Evolutionary conservation across 2,113 vertebrate species (phyloP).

Genomic region (Tamias sibiricus): DNA sequence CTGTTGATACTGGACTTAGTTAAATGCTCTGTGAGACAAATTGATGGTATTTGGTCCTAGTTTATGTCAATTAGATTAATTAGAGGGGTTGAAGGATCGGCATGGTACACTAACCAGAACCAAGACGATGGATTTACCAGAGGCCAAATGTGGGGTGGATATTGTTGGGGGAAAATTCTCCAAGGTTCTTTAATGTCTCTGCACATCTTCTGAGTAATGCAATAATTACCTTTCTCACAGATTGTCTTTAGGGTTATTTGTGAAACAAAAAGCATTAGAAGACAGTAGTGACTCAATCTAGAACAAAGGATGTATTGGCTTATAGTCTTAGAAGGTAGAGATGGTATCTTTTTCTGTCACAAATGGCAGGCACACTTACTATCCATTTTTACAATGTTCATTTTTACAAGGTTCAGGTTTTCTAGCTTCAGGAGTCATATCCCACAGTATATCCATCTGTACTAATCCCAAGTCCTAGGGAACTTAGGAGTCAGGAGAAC

Average conservation of each 20-base stretch:
- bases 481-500: background rate
- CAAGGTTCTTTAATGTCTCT: background rate
- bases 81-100: background rate
- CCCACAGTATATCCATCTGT: no score
- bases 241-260: background rate
- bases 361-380: background rate
- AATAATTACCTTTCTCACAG: background rate
- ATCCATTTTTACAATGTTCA: background rate
- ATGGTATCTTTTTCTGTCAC: background rate
- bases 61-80: background rate
- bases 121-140: background rate
- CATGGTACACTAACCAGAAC: slow-evolving; percentile 7
- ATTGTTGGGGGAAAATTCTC: background rate
- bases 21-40: background rate
- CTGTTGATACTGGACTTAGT: background rate
- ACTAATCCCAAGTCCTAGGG: background rate
- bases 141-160: background rate
- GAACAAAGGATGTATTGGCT: background rate
- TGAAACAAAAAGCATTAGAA: slow-evolving; percentile 13
- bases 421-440: background rate
- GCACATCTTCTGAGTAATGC: background rate
- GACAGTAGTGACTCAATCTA: background rate
- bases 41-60: background rate
- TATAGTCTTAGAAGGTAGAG: background rate
- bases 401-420: background rate